phyloP scores from a whole-genome alignment of 2,113 vertebrate species.

The Heptranchias perlo region DNA sequence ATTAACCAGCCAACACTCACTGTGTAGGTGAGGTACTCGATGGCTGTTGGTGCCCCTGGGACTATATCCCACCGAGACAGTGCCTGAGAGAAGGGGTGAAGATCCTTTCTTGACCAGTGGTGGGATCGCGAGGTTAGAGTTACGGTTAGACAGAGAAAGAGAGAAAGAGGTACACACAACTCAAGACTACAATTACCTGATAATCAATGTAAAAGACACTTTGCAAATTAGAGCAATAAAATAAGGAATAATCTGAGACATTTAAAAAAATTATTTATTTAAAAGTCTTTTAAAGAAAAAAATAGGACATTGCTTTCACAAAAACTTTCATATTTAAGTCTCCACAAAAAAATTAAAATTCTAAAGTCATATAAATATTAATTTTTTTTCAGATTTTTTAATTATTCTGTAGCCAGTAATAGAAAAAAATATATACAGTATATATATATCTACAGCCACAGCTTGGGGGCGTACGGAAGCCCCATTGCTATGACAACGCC shows the following conservation, averaged over 20 bases:
- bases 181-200: background rate
- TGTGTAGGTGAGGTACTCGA: too few relatives aligned
- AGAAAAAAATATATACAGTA: conserved; percentile 26
- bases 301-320: conserved; percentile 14
- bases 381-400: conserved; percentile 6
- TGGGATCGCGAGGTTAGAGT: background rate
- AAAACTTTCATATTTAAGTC: conserved; percentile 9
- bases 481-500: background rate
- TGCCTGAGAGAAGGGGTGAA: too few relatives aligned
- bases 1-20: too few relatives aligned
- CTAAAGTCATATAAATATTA: conserved; percentile 32
- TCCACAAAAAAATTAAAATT: background rate
- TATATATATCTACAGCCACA: conserved; percentile 14
- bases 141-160: too few relatives aligned
- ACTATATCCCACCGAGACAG: too few relatives aligned
- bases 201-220: background rate
- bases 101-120: too few relatives aligned
- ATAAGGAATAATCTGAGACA: background rate
- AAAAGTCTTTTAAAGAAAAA: conserved; percentile 9
- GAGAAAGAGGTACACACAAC: background rate
- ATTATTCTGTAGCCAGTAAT: conserved; percentile 15
- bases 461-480: background rate
- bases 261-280: conserved; percentile 29
- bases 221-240: background rate
- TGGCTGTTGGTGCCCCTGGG: too few relatives aligned